A percentile compares a stretch with the other conserved stretches of the same genome.
These are phyloP conservation scores for Vicugna pacos DNA, from an alignment of 2,113 vertebrate species.

Conservation along the genomic window DNA sequence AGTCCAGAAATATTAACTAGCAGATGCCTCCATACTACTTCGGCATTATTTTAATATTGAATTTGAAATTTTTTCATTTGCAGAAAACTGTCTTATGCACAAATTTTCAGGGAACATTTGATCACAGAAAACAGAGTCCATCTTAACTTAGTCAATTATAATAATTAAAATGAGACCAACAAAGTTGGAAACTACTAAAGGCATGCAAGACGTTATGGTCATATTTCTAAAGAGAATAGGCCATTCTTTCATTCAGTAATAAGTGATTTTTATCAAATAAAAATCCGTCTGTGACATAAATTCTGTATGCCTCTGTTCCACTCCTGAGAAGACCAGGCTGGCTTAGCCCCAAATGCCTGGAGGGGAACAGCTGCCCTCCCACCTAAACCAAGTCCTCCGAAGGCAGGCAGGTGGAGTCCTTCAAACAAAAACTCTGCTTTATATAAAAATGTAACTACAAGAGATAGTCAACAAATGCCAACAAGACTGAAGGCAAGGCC, in stretches of 20 bases:
- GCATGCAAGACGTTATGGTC: conserved; percentile 44
- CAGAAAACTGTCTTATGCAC: background rate
- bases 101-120: background rate
- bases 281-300: conserved; percentile 68
- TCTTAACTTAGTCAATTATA: conserved; percentile 36
- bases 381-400: background rate
- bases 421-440: conserved; percentile 1
- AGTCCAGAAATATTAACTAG: background rate
- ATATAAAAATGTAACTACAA: conserved; percentile 69
- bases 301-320: conserved; percentile 56
- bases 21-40: background rate
- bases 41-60: background rate
- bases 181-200: conserved; percentile 34
- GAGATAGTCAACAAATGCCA: background rate
- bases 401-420: conserved; percentile 47
- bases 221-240: conserved; percentile 53
- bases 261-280: conserved; percentile 66
- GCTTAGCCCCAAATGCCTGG: conserved; percentile 36
- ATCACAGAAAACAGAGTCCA: background rate
- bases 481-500: background rate
- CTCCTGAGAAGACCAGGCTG: conserved; percentile 41
- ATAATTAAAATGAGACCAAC: conserved; percentile 59
- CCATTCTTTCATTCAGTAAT: conserved; percentile 49
- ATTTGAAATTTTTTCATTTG: background rate
- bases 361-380: conserved; percentile 70